Evolutionary conservation across 2,888 invertebrate genomes (phyloP), one percentile per base, ranked within the genome.

Genomic region (Coelinius sp.): DNA sequence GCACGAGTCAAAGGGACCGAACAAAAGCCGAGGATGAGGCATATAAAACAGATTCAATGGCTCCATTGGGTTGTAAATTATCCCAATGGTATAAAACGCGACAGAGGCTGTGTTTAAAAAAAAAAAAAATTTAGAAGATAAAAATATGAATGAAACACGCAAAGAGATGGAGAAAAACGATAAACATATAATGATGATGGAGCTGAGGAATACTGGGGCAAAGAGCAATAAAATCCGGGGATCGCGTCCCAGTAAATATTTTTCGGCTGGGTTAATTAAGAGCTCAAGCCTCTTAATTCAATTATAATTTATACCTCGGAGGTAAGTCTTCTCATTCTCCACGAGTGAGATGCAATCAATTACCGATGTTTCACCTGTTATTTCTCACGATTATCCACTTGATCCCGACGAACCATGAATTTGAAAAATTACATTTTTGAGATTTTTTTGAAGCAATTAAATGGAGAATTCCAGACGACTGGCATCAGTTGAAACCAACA

Each of bases 231-330:
- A 75, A 78, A 73, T 71, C 70, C 75, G 63, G 71, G 52, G 63
- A n/a, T 63, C 62, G 41, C 24, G 27, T 59, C 70, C 41, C 69
- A 41, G 65, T 44, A 68, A 75, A 76, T 68, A 67, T 73, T 65
- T 70, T 71, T 41, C 35, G 31, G 31, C 17, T 49, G 68, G 69
- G 75, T 81, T 83, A 84, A 85, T 85, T 84, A 82, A 85, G 83
- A 84, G 78, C 81, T 84, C 83, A 78, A 62, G 76, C 80, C 82
- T 63, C 63, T 63, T 85, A 85, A 85, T 85, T 84, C 84, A 83
- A 84, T 85, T 82, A 85, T 85, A 85, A 85, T 85, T 85, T 80
- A 82, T 85, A 84, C 83, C 82, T 79, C 20, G 79, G 75, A 73
- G 72, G 78, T 73, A 75, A 49, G 6, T 70, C 67, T 53, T 49